Percentiles rank a stretch among this genome's conserved stretches.
These are phyloP conservation scores for Tryphoninae sp. DNA, from an alignment of 2,888 invertebrate genomes.

Conservation along the genomic window DNA sequence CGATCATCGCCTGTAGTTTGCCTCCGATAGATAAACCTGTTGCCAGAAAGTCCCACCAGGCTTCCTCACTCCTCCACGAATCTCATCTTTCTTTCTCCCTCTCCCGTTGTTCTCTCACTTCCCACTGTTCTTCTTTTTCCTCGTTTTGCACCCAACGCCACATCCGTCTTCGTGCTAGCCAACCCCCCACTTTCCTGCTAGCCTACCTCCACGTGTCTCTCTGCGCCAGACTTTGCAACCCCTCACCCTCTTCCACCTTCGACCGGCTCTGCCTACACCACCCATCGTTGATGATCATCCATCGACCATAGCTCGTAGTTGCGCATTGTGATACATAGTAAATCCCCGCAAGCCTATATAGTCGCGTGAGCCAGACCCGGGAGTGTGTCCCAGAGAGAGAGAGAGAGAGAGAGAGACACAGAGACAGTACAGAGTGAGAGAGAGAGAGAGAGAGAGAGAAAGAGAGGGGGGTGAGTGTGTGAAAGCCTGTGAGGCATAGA, in stretches of 20 bases:
- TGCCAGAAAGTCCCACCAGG: conserved; percentile 52
- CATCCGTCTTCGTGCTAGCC: conserved; percentile 17
- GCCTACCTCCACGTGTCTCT: conserved; percentile 9
- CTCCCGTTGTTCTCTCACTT: background rate
- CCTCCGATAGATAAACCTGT: conserved; percentile 65
- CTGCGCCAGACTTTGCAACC: conserved; percentile 35
- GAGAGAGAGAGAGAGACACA: background rate
- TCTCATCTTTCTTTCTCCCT: conserved; percentile 18
- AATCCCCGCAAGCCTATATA: conserved; percentile 50
- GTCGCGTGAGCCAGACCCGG: conserved; percentile 42
- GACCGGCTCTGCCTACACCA: no score
- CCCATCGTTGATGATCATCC: conserved; percentile 45
- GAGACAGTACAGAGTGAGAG: background rate
- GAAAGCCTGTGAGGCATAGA: conserved; percentile 49
- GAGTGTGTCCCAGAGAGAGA: conserved; percentile 1
- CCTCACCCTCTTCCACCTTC: conserved; percentile 2
- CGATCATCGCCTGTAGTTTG: conserved; percentile 59
- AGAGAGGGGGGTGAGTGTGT: background rate
- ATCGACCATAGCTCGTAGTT: conserved; percentile 54
- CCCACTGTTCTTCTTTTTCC: conserved; percentile 18
- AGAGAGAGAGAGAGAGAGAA: background rate
- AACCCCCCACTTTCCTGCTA: background rate
- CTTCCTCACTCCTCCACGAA: conserved; percentile 6
- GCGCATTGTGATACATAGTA: conserved; percentile 60
- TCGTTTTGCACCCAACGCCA: conserved; percentile 33